Percentiles rank a stretch among this genome's conserved stretches.
phyloP scores from a whole-genome alignment of 2,888 invertebrate genomes.

The Drosophila melanosoma region DNA sequence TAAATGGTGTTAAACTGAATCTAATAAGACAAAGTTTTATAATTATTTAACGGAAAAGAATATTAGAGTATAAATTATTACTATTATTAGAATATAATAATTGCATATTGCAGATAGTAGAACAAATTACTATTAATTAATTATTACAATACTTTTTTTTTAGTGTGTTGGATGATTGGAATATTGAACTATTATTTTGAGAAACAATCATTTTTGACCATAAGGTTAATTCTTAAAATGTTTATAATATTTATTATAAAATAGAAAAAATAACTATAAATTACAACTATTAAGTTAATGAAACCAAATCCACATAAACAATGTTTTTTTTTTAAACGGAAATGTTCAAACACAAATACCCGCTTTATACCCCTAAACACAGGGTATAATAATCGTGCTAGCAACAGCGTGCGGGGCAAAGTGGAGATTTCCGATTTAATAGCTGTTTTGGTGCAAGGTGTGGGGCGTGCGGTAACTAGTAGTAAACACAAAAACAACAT shows the following conservation, averaged over 20 bases:
- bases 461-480: constrained; percentile 40
- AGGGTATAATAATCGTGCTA: constrained; percentile 30
- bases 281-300: not conserved
- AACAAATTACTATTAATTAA: not conserved
- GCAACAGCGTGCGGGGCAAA: constrained; percentile 12
- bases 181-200: not conserved
- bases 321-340: not conserved
- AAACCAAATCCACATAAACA: not conserved
- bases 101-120: not conserved
- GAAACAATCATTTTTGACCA: not conserved
- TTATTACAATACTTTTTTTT: no score
- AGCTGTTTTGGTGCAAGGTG: constrained; percentile 30
- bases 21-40: not conserved
- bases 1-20: not conserved
- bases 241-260: not conserved
- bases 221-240: not conserved
- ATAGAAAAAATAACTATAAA: not conserved
- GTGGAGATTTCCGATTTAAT: constrained; percentile 31
- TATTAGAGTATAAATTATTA: not conserved
- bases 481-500: constrained; percentile 31
- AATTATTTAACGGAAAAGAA: not conserved
- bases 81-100: not conserved
- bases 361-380: not conserved
- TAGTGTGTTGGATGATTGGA: not conserved
- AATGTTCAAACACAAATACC: not conserved